A percentile compares a stretch with the other conserved stretches of the same genome.
Conservation (phyloP, 1,140 invertebrate genomes). For the Brachionus koreanus region DNA sequence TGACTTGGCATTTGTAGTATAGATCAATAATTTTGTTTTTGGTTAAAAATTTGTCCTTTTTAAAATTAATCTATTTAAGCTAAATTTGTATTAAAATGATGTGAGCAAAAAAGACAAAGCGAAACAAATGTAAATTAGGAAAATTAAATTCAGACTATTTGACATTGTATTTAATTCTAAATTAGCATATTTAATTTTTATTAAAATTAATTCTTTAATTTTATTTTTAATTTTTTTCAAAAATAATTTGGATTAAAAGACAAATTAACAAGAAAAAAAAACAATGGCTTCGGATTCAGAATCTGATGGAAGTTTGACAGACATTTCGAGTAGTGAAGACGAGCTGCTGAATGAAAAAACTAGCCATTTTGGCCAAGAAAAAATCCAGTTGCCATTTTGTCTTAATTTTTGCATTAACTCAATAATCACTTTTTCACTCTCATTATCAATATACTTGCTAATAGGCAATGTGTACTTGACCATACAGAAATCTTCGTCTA, state of each 20-base stretch:
- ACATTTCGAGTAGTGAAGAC: neutral
- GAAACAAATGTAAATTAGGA: too few species aligned
- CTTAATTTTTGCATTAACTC: neutral
- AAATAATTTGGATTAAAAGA: neutral
- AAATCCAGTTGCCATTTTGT: neutral
- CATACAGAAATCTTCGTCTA: neutral
- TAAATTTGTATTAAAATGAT: too few species aligned
- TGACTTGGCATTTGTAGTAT: too few species aligned
- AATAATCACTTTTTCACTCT: constrained; percentile 13
- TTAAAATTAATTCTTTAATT: too few species aligned
- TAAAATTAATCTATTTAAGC: too few species aligned
- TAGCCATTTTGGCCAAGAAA: neutral
- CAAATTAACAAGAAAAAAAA: neutral
- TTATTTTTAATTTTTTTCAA: too few species aligned
- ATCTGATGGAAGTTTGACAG: neutral
- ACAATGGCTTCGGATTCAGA: neutral
- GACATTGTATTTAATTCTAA: too few species aligned
- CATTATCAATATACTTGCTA: constrained; percentile 14
- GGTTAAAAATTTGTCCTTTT: too few species aligned
- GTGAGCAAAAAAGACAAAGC: too few species aligned
- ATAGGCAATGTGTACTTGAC: constrained; percentile 16
- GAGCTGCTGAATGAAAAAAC: neutral
- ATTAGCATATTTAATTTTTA: too few species aligned
- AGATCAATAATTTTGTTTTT: too few species aligned
- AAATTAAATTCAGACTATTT: too few species aligned